phyloP scores from a whole-genome alignment of 2,888 invertebrate genomes.

The Acheta domesticus region DNA sequence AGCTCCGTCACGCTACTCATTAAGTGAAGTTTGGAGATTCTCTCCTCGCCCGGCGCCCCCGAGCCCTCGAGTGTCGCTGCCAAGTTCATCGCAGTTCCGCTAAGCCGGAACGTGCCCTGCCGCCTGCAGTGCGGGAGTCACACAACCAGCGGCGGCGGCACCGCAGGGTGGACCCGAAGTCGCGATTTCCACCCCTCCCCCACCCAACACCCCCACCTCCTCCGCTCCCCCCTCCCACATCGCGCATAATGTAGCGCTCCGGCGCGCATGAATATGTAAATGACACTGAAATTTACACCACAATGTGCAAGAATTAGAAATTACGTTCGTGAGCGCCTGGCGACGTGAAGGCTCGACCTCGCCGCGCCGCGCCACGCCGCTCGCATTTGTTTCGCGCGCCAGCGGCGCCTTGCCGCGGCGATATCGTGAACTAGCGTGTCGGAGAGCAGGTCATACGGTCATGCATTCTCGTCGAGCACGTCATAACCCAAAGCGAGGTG shows the following conservation, averaged over 20 bases:
- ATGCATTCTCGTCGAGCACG: not conserved
- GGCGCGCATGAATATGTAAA: conserved; percentile 18
- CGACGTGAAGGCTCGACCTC: conserved; percentile 7
- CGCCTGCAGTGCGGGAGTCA: too few relatives aligned
- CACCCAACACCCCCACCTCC: not conserved
- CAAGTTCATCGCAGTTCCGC: too few relatives aligned
- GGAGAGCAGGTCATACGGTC: conserved; percentile 3
- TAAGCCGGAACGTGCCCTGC: too few relatives aligned
- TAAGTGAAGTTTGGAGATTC: too few relatives aligned
- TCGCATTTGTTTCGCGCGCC: not conserved
- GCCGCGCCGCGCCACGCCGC: not conserved
- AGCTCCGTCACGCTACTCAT: too few relatives aligned
- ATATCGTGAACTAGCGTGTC: conserved; percentile 7
- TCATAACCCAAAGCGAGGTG: not conserved
- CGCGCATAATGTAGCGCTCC: conserved; percentile 18
- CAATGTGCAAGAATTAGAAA: conserved; percentile 18
- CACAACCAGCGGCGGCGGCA: too few relatives aligned
- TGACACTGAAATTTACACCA: conserved; percentile 18
- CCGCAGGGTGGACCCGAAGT: too few relatives aligned
- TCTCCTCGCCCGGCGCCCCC: too few relatives aligned
- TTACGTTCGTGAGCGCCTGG: conserved; percentile 6
- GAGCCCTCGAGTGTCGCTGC: too few relatives aligned
- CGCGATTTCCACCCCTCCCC: too few relatives aligned
- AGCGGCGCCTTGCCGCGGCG: not conserved
- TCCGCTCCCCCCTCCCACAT: not conserved